Conservation (phyloP, 1,140 invertebrate genomes). For the Heterodera carotae region DNA sequence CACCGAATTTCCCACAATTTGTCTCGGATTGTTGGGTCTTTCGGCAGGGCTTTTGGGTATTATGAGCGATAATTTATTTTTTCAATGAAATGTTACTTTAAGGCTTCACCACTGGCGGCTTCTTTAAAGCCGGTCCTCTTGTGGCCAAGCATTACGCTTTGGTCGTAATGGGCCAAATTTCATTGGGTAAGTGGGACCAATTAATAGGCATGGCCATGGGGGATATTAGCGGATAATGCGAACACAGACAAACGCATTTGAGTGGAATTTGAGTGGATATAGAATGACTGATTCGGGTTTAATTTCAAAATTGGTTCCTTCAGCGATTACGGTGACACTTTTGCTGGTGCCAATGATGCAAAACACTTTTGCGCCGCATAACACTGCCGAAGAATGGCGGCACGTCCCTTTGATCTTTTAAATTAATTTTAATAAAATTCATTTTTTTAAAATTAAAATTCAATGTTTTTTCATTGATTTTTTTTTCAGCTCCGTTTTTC, state of each 20-base stretch:
- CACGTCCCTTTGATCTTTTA: slow-evolving; percentile 12
- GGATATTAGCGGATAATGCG: no score
- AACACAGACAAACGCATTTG: no score
- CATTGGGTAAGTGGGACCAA: slow-evolving; percentile 52
- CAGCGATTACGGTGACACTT: slow-evolving; percentile 62
- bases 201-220: no score
- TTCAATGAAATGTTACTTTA: slow-evolving; percentile 28
- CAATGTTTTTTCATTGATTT: not conserved
- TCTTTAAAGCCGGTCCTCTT: slow-evolving; percentile 62
- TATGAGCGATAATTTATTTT: no score
- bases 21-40: slow-evolving; percentile 54
- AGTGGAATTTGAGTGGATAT: no score
- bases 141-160: slow-evolving; percentile 63
- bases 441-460: slow-evolving; percentile 6
- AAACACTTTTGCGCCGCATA: slow-evolving; percentile 54
- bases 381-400: slow-evolving; percentile 59
- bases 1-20: slow-evolving; percentile 39
- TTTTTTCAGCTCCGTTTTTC: slow-evolving; percentile 44
- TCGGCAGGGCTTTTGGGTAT: slow-evolving; percentile 47
- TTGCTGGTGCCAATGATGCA: slow-evolving; percentile 52
- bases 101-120: slow-evolving; percentile 62
- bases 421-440: not conserved
- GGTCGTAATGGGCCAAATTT: slow-evolving; percentile 62
- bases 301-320: no score
- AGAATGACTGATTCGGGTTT: no score